Evolutionary conservation across 2,888 invertebrate genomes (phyloP), one percentile per base, ranked within the genome.

Genomic region (Rhogogaster chlorosoma): DNA sequence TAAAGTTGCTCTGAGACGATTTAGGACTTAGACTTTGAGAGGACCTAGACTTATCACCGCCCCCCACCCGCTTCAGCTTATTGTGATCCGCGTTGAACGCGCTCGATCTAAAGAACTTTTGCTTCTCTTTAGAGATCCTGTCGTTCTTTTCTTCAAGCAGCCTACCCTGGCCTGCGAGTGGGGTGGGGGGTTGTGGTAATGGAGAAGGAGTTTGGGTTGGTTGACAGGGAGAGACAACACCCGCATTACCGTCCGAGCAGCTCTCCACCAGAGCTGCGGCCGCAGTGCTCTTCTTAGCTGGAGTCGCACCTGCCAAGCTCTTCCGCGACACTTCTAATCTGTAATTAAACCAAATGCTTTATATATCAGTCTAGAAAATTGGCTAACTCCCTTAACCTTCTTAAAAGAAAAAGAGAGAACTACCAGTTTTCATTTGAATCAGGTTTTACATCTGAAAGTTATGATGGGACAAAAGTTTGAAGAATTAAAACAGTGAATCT

Each of bases 61-160:
- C 91, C 89, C 91, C 91, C 89, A 90, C 78, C 86, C 85, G 77
- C 87, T 92, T 93, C 84, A 92, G 87, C 87, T 93, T 93, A 89
- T 90, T 92, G 88, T 93, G 93, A 88, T 96, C 96, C 87, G 96
- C 95, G 93, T 97, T 97, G 93, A 97, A 97, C 84, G 96, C 97
- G 90, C 97, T 97, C 93, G 96, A 95, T 93, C 97, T 95, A 95
- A 97, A 97, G 95, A 97, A 97, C 94, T 97, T 97, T 94, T 97
- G 97, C 94, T 97, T 97, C 95, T 97, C 97, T 94, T 97, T 97
- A 88, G 97, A 97, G 95, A 97, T 97, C 93, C 95, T 95, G 93
- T 97, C 97, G 94, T 96, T 95, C 93, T 95, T 95, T 91, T 95
- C 95, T 89, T 95, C 94, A 88, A 94, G 94, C 89, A 93, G 93